phyloP scores from a whole-genome alignment of 2,797 vertebrate genomes.

The Rhinatrema bivittatum region DNA sequence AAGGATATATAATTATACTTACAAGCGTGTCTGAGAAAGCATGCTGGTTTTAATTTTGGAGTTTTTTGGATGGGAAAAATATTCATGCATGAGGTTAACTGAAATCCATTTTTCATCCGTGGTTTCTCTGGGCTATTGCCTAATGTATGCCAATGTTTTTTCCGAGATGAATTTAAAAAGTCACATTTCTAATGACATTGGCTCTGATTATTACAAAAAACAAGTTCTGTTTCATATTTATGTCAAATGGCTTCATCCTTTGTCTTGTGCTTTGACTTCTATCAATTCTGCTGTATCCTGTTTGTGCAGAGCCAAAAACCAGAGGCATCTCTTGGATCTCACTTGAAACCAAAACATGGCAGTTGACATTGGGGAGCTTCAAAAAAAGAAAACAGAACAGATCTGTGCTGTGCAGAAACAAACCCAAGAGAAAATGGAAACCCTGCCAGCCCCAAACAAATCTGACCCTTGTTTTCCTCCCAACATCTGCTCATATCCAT shows the following conservation, averaged over 20 bases:
- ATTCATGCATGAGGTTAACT: no score
- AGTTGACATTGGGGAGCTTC: slow-evolving; percentile 5
- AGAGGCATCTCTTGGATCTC: slow-evolving; percentile 1
- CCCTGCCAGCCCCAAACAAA: not conserved
- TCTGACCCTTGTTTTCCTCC: slow-evolving; percentile 4
- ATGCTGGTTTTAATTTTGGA: no score
- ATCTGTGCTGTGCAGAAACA: slow-evolving; percentile 1
- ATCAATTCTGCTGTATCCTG: not conserved
- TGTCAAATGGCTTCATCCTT: slow-evolving; percentile 9
- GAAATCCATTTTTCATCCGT: no score
- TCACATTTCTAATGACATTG: not conserved
- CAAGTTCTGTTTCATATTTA: not conserved
- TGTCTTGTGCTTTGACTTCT: no score
- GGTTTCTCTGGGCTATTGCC: no score
- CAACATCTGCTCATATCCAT: slow-evolving; percentile 12
- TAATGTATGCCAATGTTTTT: not conserved
- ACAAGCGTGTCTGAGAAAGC: no score
- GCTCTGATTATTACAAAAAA: not conserved
- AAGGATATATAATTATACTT: no score
- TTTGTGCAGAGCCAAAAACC: not conserved
- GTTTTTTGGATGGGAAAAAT: no score
- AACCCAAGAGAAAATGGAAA: slow-evolving; percentile 2
- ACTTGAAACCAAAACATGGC: not conserved
- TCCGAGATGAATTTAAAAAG: not conserved
- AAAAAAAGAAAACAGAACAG: not conserved